Percentiles rank a stretch among this genome's conserved stretches.
These are phyloP conservation scores for Apomyelois bistriatella DNA, from an alignment of 2,888 invertebrate species.

Conservation along the genomic window DNA sequence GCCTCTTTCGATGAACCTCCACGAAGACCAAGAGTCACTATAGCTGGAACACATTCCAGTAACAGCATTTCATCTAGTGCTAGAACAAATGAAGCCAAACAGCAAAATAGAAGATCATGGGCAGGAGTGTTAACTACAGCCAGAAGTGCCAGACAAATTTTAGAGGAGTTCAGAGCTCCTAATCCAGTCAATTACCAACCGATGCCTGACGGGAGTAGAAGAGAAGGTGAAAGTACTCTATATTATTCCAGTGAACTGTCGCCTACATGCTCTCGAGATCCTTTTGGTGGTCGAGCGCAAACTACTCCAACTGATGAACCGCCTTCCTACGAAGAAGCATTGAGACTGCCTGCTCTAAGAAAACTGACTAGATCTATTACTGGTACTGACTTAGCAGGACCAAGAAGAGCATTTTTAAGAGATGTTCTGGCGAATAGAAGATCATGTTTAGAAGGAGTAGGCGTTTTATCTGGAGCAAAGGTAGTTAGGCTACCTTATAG, in stretches of 20 bases:
- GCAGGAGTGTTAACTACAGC: constrained; percentile 62
- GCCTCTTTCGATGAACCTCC: constrained; percentile 67
- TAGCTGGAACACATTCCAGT: constrained; percentile 65
- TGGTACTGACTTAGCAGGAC: constrained; percentile 75
- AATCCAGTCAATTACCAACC: constrained; percentile 55
- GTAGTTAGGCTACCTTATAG: constrained; percentile 62
- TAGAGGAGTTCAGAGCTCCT: constrained; percentile 60
- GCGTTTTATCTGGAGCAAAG: constrained; percentile 64
- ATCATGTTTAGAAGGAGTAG: constrained; percentile 70
- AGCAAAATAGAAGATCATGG: constrained; percentile 68
- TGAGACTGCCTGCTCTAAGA: constrained; percentile 79
- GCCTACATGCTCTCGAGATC: constrained; percentile 80
- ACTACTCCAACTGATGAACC: constrained; percentile 80
- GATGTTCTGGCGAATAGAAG: constrained; percentile 72
- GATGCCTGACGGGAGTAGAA: constrained; percentile 52
- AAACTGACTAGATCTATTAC: constrained; percentile 81
- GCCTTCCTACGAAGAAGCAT: constrained; percentile 83
- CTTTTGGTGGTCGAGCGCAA: constrained; percentile 78
- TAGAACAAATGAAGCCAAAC: constrained; percentile 55
- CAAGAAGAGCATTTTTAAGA: constrained; percentile 71
- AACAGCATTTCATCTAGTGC: constrained; percentile 53
- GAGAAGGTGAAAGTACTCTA: constrained; percentile 49
- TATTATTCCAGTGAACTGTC: constrained; percentile 68
- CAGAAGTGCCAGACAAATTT: constrained; percentile 64
- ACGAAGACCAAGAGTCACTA: constrained; percentile 52